phyloP scores from a whole-genome alignment of 2,797 vertebrate species.

The Sciaenops ocellatus region DNA sequence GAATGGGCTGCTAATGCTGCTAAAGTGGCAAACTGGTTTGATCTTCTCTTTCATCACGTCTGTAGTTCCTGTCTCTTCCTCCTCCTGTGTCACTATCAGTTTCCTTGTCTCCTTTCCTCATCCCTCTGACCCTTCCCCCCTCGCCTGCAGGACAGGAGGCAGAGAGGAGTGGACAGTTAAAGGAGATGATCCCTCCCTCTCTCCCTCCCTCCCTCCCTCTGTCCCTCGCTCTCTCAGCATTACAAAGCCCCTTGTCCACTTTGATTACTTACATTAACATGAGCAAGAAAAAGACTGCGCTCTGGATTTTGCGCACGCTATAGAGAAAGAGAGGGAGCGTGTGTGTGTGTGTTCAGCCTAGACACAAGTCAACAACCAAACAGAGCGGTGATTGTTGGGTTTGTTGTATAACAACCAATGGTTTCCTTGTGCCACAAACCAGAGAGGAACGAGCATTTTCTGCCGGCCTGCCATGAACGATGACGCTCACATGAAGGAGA shows the following conservation, averaged over 20 bases:
- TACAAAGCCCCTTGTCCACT: slow-evolving; percentile 82
- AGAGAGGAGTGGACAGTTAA: slow-evolving; percentile 77
- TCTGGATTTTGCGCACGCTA: slow-evolving; percentile 49
- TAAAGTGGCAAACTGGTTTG: slow-evolving; percentile 47
- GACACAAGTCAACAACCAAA: slow-evolving; percentile 78
- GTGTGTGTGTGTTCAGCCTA: slow-evolving; percentile 27
- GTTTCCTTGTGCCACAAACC: slow-evolving; percentile 70
- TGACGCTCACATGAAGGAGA: slow-evolving; percentile 40
- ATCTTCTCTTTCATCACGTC: slow-evolving; percentile 47
- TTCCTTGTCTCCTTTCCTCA: slow-evolving; percentile 29
- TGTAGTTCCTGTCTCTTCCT: slow-evolving; percentile 10
- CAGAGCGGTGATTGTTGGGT: slow-evolving; percentile 74
- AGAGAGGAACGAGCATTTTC: slow-evolving; percentile 64
- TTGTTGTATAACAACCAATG: slow-evolving; percentile 74
- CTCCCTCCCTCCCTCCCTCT: slow-evolving; percentile 18
- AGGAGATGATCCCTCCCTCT: slow-evolving; percentile 71
- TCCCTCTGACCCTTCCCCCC: slow-evolving; percentile 30
- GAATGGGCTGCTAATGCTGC: slow-evolving; percentile 24
- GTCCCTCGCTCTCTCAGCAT: slow-evolving; percentile 66
- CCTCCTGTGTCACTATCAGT: slow-evolving; percentile 52
- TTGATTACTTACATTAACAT: slow-evolving; percentile 84
- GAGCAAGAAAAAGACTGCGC: slow-evolving; percentile 79
- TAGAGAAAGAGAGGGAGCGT: slow-evolving; percentile 44
- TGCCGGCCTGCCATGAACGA: slow-evolving; percentile 51
- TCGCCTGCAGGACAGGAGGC: slow-evolving; percentile 68